Evolutionary conservation across 37 sponge, comb jelly and placozoan genomes (phyloP), one percentile per base, ranked within the genome.

Genomic region (Geodia barretti): DNA sequence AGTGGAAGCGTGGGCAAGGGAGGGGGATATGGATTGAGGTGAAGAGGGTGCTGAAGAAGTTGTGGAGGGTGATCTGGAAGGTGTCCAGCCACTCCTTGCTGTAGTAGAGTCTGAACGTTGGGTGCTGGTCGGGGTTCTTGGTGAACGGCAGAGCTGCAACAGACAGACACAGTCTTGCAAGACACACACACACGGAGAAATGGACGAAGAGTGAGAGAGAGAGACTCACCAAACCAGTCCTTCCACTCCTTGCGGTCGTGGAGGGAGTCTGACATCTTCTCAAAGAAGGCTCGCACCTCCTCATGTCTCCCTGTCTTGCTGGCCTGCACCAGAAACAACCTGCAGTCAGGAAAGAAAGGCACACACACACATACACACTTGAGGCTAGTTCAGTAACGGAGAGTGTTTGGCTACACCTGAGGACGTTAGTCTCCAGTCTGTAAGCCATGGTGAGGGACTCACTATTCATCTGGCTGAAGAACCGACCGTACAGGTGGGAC

Each of bases 31-130:
- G 90, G 24, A 97, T 72, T 54, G 80, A 81, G 54, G 91, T 35
- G 41, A 92, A 89, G 29, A 97, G 91, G 8, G 90, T 91, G 81
- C 92, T 92, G 90, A 97, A 91, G 80, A 97, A 95, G 74, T 97
- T 97, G 74, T 87, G 88, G 25, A 97, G 79, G 19, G 97, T 93
- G 5, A 92, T 67, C 34, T 76, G 35, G 41, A 97, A 86, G 5
- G 93, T 79, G 62, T 91, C 92, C 23, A 75, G 40, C 92, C 96
- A 97, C 35, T 92, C 87, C 78, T 85, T 92, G 76, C 86, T 88
- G 76, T 88, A 95, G 73, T 94, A 97, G 54, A 89, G 63, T 39
- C 78, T 87, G 78, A 94, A 97, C 2, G 81, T 72, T 2, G 96
- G 85, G 32, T 92, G 85, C 60, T 89, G 85, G 31, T 97, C 96